A percentile compares a stretch with the other conserved stretches of the same genome.
Conservation (phyloP, 2,888 invertebrate genomes). For the Apamea anceps region DNA sequence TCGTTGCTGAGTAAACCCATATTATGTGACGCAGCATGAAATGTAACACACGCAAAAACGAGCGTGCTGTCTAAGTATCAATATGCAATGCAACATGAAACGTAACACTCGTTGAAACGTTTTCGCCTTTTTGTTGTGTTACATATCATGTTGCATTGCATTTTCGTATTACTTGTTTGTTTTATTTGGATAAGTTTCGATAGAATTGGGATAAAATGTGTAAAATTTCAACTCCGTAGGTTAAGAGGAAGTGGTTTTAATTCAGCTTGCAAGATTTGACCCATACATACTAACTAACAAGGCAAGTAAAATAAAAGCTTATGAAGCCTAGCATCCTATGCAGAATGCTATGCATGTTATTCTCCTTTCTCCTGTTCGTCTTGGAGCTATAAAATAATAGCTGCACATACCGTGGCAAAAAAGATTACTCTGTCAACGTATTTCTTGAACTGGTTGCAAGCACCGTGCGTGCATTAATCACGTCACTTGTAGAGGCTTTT, state of each 20-base stretch:
- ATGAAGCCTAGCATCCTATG: too few relatives aligned
- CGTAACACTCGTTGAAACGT: background rate
- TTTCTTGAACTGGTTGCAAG: constrained; percentile 2
- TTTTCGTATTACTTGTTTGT: background rate
- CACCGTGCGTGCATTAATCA: constrained; percentile 4
- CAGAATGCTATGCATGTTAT: background rate
- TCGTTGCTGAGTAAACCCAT: too few relatives aligned
- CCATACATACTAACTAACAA: background rate
- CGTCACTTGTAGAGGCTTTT: background rate
- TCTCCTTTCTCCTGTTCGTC: background rate
- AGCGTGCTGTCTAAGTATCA: background rate
- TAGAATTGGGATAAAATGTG: background rate
- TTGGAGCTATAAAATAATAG: background rate
- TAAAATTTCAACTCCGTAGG: background rate
- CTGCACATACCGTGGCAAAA: background rate
- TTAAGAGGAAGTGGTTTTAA: background rate
- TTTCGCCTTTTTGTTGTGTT: background rate
- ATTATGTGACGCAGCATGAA: background rate
- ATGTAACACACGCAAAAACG: background rate
- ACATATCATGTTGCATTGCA: background rate
- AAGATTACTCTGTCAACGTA: background rate
- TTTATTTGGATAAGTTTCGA: background rate
- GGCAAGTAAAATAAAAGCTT: background rate
- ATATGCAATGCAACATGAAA: background rate
- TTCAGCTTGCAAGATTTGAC: background rate